A percentile compares a stretch with the other conserved stretches of the same genome.
Evolutionary conservation across 2,888 invertebrate genomes (phyloP).

Genomic region (Disparrhopalites patrizii): DNA sequence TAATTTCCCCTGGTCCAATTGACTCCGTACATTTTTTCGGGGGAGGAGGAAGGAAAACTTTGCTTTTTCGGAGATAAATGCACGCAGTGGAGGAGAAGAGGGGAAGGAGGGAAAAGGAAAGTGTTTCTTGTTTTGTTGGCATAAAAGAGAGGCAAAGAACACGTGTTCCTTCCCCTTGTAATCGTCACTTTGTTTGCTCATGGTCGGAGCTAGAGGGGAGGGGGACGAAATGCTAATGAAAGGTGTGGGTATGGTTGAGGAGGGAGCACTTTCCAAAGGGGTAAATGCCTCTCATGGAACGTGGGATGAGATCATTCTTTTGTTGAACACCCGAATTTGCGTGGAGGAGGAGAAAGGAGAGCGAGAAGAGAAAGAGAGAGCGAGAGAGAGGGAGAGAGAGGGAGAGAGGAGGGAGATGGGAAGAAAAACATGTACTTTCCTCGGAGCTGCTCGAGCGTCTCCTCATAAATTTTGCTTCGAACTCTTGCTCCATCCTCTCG

Average conservation of each 20-base stretch:
- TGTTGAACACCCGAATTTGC: not conserved
- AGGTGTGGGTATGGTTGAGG: too few species aligned
- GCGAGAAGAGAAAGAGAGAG: not conserved
- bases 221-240: too few species aligned
- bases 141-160: not conserved
- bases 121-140: not conserved
- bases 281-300: too few species aligned
- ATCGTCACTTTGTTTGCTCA: too few species aligned
- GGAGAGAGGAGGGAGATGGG: not conserved
- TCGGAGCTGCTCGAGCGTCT: not conserved
- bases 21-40: too few species aligned
- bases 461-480: conserved; percentile 18
- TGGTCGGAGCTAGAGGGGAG: too few species aligned
- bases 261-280: too few species aligned
- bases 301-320: not conserved
- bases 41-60: too few species aligned
- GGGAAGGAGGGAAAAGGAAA: not conserved
- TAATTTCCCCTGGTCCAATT: too few species aligned
- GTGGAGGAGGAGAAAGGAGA: not conserved
- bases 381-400: not conserved
- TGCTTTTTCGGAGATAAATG: too few species aligned
- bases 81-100: not conserved
- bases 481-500: conserved; percentile 7
- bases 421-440: not conserved
- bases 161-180: too few species aligned